phyloP scores from a whole-genome alignment of 2,888 invertebrate species.

The Tenodera sinensis region DNA sequence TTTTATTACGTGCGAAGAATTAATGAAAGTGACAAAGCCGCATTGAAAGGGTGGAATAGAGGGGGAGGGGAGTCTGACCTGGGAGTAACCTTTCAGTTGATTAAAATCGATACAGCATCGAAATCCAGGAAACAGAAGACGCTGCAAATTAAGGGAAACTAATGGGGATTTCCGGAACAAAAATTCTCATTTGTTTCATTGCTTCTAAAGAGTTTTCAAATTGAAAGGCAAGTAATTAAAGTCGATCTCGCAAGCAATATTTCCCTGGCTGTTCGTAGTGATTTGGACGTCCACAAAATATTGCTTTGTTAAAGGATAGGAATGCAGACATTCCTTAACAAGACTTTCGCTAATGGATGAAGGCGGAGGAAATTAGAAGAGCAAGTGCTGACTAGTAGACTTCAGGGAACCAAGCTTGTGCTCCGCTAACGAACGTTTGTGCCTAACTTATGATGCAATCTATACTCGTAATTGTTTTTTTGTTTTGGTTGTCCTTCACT shows the following conservation, averaged over 20 bases:
- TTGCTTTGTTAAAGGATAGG: background rate
- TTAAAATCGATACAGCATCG: background rate
- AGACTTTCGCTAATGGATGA: no score
- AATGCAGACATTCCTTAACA: no score
- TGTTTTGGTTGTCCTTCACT: no score
- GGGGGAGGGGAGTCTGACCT: background rate
- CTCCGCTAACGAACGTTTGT: no score
- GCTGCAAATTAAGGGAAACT: background rate
- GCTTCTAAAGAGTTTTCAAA: background rate
- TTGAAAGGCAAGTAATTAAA: background rate
- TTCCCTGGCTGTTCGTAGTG: background rate
- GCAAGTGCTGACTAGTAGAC: no score
- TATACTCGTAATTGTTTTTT: no score
- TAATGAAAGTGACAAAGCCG: background rate
- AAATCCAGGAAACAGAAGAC: background rate
- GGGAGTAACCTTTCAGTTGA: background rate
- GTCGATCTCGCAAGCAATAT: background rate
- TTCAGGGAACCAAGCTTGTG: no score
- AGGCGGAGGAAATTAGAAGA: no score
- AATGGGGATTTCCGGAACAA: background rate
- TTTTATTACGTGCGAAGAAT: background rate
- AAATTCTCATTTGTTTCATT: background rate
- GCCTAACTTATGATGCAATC: no score
- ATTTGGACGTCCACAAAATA: background rate
- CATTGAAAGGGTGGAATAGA: background rate